phyloP scores from a whole-genome alignment of 35 echinoderm and acorn worm genomes.

The Hemicentrotus pulcherrimus region DNA sequence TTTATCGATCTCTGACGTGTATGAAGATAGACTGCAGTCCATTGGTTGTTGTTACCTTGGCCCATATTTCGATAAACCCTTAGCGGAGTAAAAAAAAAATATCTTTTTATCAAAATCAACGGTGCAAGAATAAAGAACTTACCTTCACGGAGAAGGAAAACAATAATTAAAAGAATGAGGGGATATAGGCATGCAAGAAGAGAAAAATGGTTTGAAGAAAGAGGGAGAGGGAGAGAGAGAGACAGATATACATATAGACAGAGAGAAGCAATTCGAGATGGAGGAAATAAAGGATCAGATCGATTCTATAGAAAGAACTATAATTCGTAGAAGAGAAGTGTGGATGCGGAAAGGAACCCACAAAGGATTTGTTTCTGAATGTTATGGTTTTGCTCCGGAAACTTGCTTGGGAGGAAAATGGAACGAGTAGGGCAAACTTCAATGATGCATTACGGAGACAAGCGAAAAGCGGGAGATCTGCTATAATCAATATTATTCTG shows the following conservation, averaged over 20 bases:
- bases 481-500: constrained; percentile 14
- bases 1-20: background rate
- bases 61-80: too few species aligned
- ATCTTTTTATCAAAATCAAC: background rate
- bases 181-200: background rate
- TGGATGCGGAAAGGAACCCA: background rate
- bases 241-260: background rate
- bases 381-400: background rate
- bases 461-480: background rate
- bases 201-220: background rate
- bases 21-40: too few species aligned
- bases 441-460: background rate
- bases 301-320: too few species aligned
- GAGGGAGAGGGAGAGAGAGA: background rate
- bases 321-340: background rate
- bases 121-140: background rate
- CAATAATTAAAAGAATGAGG: background rate
- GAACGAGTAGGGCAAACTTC: background rate
- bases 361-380: background rate
- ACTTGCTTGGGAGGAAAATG: background rate
- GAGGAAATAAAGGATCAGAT: background rate
- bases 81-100: too few species aligned
- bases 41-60: too few species aligned
- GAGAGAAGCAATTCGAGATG: background rate
- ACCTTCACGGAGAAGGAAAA: background rate